Conservation (phyloP, 2,113 vertebrate species). For the Thinocorus orbignyianus region DNA sequence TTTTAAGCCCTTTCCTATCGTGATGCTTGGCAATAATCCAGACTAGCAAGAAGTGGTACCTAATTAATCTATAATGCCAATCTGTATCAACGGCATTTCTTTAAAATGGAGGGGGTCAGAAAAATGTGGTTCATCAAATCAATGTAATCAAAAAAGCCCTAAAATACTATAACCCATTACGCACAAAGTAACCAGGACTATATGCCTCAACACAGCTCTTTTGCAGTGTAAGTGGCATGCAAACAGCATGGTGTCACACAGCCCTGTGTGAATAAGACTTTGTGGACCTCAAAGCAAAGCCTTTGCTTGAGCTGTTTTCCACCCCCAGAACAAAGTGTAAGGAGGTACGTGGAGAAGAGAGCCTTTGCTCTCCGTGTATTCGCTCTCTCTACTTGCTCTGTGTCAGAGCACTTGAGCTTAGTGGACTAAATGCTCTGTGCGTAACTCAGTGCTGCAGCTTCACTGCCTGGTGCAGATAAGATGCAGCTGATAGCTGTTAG, state of each 20-base stretch:
- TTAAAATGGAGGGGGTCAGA: neutral
- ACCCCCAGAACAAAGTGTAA: neutral
- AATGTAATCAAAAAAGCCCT: neutral
- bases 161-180: neutral
- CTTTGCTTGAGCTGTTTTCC: neutral
- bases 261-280: fast-evolving
- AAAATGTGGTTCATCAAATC: neutral
- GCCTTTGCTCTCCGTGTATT: neutral
- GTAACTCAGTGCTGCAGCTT: neutral
- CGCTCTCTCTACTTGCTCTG: neutral
- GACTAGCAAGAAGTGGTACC: neutral
- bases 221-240: fast-evolving
- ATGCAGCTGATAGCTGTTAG: neutral
- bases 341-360: neutral
- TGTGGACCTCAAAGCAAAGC: neutral
- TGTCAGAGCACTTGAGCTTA: neutral
- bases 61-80: neutral
- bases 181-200: neutral
- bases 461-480: neutral
- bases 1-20: neutral
- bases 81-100: neutral
- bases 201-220: neutral
- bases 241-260: neutral
- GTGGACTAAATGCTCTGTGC: neutral
- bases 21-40: neutral